phyloP scores from a whole-genome alignment of 2,113 vertebrate genomes.

The Cercopithecus mona region DNA sequence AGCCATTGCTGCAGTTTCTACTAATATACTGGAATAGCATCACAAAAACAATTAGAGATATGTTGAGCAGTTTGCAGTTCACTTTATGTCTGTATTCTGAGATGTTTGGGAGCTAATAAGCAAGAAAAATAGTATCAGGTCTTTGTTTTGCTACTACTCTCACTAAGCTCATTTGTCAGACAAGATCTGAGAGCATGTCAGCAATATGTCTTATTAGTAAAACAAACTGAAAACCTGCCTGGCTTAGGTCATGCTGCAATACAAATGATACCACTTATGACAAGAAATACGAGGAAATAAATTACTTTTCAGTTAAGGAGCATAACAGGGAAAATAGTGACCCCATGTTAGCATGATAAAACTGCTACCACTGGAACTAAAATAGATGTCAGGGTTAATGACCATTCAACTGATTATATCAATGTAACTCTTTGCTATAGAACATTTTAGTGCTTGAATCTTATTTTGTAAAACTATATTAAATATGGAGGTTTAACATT shows the following conservation, averaged over 20 bases:
- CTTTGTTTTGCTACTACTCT: constrained; percentile 37
- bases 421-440: not conserved
- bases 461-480: not conserved
- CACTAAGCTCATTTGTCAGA: constrained; percentile 2
- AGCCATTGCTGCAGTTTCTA: not conserved
- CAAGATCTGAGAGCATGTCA: not conserved
- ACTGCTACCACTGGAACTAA: not conserved
- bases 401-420: not conserved
- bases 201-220: not conserved
- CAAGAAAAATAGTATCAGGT: constrained; percentile 36
- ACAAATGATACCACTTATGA: not conserved
- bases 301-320: not conserved
- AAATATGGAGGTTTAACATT: not conserved
- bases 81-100: not conserved
- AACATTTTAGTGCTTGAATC: not conserved
- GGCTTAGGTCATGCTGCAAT: not conserved
- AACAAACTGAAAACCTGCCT: not conserved
- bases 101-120: not conserved
- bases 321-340: not conserved
- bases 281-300: not conserved
- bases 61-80: not conserved
- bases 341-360: not conserved
- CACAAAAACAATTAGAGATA: not conserved
- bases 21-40: not conserved
- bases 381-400: not conserved